These are phyloP conservation scores for Coptodon rendalli DNA, from an alignment of 2,113 vertebrate genomes.

Conservation along the genomic window DNA sequence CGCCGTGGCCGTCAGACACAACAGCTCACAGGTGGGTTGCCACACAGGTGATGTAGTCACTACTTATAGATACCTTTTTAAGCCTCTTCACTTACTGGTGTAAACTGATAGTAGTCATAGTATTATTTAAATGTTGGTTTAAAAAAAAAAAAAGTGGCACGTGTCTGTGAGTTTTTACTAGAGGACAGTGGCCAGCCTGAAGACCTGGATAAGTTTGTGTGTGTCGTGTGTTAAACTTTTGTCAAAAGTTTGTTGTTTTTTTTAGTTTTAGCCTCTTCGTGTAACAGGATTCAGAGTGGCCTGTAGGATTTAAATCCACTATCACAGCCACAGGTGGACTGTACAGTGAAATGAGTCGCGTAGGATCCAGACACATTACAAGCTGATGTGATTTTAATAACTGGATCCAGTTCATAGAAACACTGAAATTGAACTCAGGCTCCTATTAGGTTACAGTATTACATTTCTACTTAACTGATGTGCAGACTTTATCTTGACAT, in stretches of 20 bases:
- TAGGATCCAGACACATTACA: background rate
- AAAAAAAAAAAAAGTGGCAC: background rate
- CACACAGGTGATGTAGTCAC: background rate
- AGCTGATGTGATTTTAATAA: background rate
- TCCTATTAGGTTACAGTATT: background rate
- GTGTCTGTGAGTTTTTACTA: background rate
- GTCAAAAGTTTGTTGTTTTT: background rate
- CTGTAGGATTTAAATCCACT: background rate
- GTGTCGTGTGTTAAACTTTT: background rate
- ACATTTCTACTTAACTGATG: background rate
- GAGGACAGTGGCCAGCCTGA: background rate
- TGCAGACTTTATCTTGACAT: background rate
- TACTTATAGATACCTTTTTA: background rate
- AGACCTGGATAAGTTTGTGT: background rate
- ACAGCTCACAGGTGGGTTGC: constrained; percentile 63
- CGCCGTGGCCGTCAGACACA: constrained; percentile 54
- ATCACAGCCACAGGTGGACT: background rate
- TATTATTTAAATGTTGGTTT: background rate
- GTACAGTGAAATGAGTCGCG: accelerated
- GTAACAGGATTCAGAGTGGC: background rate
- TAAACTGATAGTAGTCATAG: background rate
- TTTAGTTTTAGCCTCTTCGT: background rate
- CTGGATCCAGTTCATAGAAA: background rate
- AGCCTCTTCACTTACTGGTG: background rate
- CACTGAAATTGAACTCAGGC: background rate